phyloP scores from a whole-genome alignment of 2,113 vertebrate genomes.

The Conger conger region DNA sequence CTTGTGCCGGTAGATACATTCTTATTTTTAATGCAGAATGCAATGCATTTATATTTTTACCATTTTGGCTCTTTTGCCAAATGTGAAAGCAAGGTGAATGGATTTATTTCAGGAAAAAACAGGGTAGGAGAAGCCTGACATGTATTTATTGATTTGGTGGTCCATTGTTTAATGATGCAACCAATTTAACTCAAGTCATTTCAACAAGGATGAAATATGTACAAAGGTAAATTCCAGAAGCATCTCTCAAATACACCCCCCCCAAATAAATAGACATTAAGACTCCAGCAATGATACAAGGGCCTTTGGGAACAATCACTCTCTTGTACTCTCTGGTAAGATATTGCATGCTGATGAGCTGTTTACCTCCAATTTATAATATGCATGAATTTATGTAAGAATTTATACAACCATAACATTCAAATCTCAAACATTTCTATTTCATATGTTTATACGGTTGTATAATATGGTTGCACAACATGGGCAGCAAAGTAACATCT shows the following conservation, averaged over 20 bases:
- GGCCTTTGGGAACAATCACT: too few relatives aligned
- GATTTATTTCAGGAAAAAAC: slow-evolving; percentile 30
- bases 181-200: slow-evolving; percentile 47
- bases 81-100: slow-evolving; percentile 18
- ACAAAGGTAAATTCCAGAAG: slow-evolving; percentile 33
- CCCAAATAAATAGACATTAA: too few relatives aligned
- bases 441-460: too few relatives aligned
- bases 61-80: background rate
- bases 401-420: too few relatives aligned
- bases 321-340: too few relatives aligned
- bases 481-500: too few relatives aligned
- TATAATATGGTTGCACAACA: too few relatives aligned
- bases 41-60: background rate
- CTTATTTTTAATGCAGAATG: background rate
- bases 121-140: slow-evolving; percentile 36
- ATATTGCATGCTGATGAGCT: too few relatives aligned
- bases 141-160: slow-evolving; percentile 33
- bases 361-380: too few relatives aligned
- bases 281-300: too few relatives aligned
- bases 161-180: slow-evolving; percentile 49
- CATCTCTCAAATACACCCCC: background rate
- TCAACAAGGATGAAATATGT: slow-evolving; percentile 37
- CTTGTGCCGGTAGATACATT: slow-evolving; percentile 27
- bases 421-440: too few relatives aligned
- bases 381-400: too few relatives aligned